These are phyloP conservation scores for Homarus gammarus DNA, from an alignment of 2,888 invertebrate genomes.

Conservation along the genomic window DNA sequence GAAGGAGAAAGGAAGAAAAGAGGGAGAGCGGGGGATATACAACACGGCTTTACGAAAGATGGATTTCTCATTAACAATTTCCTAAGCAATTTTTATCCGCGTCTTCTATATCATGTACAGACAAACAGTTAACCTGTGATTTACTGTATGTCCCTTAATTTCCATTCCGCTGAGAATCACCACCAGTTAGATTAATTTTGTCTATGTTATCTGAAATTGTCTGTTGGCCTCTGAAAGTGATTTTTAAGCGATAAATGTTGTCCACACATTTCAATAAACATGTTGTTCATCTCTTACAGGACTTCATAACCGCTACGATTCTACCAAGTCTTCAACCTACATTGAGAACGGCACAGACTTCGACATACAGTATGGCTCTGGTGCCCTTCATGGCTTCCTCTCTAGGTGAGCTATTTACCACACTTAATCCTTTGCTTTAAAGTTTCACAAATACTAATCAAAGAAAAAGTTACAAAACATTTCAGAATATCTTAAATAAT, in stretches of 20 bases:
- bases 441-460: neutral
- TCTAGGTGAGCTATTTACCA: slow-evolving; percentile 51
- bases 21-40: neutral
- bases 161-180: too few relatives aligned
- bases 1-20: neutral
- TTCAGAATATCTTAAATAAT: neutral
- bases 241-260: too few relatives aligned
- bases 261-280: too few relatives aligned
- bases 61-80: too few relatives aligned
- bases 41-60: neutral
- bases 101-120: too few relatives aligned
- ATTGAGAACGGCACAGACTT: slow-evolving; percentile 81
- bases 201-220: too few relatives aligned
- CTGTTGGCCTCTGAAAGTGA: too few relatives aligned
- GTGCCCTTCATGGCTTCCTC: slow-evolving; percentile 79
- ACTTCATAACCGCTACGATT: slow-evolving; percentile 83
- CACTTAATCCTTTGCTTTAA: too few relatives aligned
- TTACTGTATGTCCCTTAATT: too few relatives aligned
- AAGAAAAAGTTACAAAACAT: neutral
- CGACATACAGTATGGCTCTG: slow-evolving; percentile 82
- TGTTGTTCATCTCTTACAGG: slow-evolving; percentile 78
- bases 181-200: too few relatives aligned
- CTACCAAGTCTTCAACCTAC: slow-evolving; percentile 81
- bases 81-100: too few relatives aligned
- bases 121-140: too few relatives aligned